Percentiles rank a stretch among this genome's conserved stretches.
These are phyloP conservation scores for Tokudaia tokunoshimensis DNA, from an alignment of 2,797 vertebrate species.

Conservation along the genomic window DNA sequence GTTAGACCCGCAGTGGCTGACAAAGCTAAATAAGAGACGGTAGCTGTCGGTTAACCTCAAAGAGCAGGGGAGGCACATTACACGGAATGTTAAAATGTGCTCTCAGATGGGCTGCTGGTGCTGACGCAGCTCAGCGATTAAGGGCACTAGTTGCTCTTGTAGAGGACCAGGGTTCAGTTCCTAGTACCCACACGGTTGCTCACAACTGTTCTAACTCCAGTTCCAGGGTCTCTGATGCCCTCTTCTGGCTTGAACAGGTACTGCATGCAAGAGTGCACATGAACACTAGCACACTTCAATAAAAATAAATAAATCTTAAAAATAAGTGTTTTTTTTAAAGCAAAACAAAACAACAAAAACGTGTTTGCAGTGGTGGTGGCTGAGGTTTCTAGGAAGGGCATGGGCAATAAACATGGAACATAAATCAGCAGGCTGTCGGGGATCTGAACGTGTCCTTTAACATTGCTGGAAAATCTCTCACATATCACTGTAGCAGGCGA, in stretches of 20 bases:
- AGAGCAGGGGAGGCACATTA: not conserved
- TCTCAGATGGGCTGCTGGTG: not conserved
- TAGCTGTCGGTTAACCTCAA: not conserved
- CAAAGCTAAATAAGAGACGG: conserved; percentile 25
- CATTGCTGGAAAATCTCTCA: not conserved
- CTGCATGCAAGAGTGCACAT: not conserved
- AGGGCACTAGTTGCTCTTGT: not conserved
- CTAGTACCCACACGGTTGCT: not conserved
- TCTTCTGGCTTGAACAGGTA: not conserved
- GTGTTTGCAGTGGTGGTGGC: not conserved
- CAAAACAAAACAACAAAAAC: not conserved
- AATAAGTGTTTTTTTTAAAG: no score
- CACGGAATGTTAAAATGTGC: not conserved
- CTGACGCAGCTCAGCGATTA: not conserved
- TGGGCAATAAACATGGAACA: not conserved
- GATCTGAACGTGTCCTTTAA: not conserved
- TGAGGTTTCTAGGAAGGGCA: not conserved
- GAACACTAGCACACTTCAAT: not conserved
- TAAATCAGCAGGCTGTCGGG: not conserved
- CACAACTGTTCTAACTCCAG: not conserved
- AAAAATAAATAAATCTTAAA: not conserved
- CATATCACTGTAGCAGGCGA: not conserved
- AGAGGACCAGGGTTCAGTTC: not conserved
- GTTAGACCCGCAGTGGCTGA: conserved; percentile 9
- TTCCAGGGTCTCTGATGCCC: no score